Conservation (phyloP, 2,888 invertebrate genomes). For the Encarsia formosa region DNA sequence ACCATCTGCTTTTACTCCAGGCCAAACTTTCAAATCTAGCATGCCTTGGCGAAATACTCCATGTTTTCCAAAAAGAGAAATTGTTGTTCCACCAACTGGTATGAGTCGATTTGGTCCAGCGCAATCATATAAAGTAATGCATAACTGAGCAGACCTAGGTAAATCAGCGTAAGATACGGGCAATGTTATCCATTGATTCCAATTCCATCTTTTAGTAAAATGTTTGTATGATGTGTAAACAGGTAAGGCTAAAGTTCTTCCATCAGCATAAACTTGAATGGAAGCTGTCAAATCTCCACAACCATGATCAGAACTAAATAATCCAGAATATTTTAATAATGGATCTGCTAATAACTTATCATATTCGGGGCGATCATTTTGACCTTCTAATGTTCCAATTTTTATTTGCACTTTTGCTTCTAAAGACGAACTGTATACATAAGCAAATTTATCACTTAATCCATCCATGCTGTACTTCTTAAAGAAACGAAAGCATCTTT, state of each 20-base stretch:
- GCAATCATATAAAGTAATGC: constrained; percentile 88
- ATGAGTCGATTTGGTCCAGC: constrained; percentile 78
- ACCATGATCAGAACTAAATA: constrained; percentile 72
- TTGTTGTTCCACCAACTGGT: constrained; percentile 88
- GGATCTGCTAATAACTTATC: constrained; percentile 83
- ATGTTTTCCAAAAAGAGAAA: constrained; percentile 91
- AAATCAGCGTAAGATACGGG: constrained; percentile 89
- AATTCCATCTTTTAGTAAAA: constrained; percentile 90
- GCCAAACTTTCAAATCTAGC: constrained; percentile 89
- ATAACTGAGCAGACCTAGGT: constrained; percentile 80
- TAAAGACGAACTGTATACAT: constrained; percentile 88
- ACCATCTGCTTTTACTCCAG: constrained; percentile 76
- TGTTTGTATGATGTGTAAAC: constrained; percentile 88
- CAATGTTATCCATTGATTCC: constrained; percentile 95
- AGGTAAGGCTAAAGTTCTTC: constrained; percentile 77
- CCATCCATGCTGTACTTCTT: constrained; percentile 68
- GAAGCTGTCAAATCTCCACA: constrained; percentile 82
- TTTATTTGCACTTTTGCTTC: constrained; percentile 85
- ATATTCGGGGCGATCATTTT: constrained; percentile 79
- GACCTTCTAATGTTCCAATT: constrained; percentile 92
- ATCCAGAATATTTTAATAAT: constrained; percentile 84
- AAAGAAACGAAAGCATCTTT: not conserved
- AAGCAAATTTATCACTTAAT: constrained; percentile 75
- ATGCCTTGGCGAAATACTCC: constrained; percentile 86
- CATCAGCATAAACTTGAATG: constrained; percentile 78